Evolutionary conservation across 2,797 vertebrate species (phyloP).

Genomic region (Babyrousa celebensis): DNA sequence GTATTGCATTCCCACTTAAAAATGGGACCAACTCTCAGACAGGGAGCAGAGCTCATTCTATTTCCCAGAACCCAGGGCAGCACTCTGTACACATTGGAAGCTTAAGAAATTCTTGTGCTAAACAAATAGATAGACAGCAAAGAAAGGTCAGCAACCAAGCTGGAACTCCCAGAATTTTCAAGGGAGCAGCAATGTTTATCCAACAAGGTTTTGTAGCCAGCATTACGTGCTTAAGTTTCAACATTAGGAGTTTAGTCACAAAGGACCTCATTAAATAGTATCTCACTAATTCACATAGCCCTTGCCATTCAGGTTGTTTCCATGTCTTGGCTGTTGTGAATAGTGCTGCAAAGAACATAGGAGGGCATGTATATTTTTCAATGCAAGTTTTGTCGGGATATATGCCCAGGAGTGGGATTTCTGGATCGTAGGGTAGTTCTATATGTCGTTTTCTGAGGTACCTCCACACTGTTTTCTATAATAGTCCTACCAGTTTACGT

Average conservation of each 20-base stretch:
- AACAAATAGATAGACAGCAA: slow-evolving; percentile 25
- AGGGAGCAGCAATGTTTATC: slow-evolving; percentile 39
- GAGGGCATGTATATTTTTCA: too few relatives aligned
- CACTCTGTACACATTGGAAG: background rate
- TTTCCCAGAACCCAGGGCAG: slow-evolving; percentile 60
- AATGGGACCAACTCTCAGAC: background rate
- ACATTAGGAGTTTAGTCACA: slow-evolving; percentile 18
- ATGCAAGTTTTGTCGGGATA: too few relatives aligned
- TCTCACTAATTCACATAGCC: background rate
- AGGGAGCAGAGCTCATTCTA: background rate
- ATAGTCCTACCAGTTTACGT: too few relatives aligned
- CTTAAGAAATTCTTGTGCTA: slow-evolving; percentile 15
- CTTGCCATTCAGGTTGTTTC: too few relatives aligned
- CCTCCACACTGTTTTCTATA: too few relatives aligned
- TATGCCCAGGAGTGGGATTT: too few relatives aligned
- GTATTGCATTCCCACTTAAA: background rate
- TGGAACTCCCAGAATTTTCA: slow-evolving; percentile 66
- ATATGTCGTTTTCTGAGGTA: too few relatives aligned
- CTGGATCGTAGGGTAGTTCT: too few relatives aligned
- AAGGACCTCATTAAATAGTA: background rate
- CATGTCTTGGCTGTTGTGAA: too few relatives aligned
- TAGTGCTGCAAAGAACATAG: too few relatives aligned
- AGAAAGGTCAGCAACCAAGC: background rate
- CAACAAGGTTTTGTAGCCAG: background rate
- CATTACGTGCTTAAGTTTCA: slow-evolving; percentile 20